Conservation (phyloP, 2,888 invertebrate genomes). For the Osmoderma eremita region DNA sequence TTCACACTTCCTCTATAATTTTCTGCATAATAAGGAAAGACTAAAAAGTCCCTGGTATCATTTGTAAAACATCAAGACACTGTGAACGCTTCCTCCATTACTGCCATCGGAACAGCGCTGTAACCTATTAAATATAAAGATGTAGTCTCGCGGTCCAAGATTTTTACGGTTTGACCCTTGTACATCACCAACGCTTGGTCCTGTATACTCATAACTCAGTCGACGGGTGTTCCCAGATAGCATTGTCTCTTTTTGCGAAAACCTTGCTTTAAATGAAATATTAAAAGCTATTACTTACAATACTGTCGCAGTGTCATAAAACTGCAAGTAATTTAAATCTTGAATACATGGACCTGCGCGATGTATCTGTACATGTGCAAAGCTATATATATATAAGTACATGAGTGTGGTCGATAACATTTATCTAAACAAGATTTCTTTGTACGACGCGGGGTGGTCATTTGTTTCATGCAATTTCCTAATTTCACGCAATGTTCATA, state of each 20-base stretch:
- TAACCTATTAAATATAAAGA: slow-evolving; percentile 25
- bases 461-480: no score
- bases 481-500: no score
- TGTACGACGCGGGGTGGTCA: no score
- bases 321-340: slow-evolving; percentile 23
- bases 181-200: slow-evolving; percentile 8
- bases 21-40: background rate
- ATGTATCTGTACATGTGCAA: no score
- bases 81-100: slow-evolving; percentile 16
- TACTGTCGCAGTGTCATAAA: slow-evolving; percentile 18
- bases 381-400: no score
- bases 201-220: slow-evolving; percentile 24
- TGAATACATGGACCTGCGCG: background rate
- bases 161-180: slow-evolving; percentile 20
- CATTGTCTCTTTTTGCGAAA: slow-evolving; percentile 22
- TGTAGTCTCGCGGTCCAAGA: slow-evolving; percentile 3
- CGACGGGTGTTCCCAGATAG: slow-evolving; percentile 23
- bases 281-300: slow-evolving; percentile 24
- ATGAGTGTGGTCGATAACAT: no score
- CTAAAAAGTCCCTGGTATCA: slow-evolving; percentile 10
- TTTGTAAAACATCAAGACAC: slow-evolving; percentile 18
- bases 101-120: background rate
- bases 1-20: background rate
- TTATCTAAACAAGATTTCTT: no score
- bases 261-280: slow-evolving; percentile 19